A percentile compares a stretch with the other conserved stretches of the same genome.
Evolutionary conservation across 2,888 invertebrate species (phyloP).

Genomic region (Trichogramma evanescens): DNA sequence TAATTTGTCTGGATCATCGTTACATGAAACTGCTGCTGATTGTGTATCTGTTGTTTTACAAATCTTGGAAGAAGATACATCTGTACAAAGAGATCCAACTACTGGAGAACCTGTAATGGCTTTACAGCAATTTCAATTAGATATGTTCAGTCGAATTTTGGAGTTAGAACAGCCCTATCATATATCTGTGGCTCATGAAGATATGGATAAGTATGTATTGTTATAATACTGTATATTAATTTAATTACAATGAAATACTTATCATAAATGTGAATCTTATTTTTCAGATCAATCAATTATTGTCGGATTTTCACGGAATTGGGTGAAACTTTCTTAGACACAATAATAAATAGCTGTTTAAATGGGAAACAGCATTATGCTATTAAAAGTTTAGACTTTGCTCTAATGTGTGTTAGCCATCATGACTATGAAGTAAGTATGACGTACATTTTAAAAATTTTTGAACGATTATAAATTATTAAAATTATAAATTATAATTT

Average conservation of each 20-base stretch:
- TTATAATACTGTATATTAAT: neutral
- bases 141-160: constrained; percentile 75
- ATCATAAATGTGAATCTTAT: constrained; percentile 14
- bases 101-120: constrained; percentile 48
- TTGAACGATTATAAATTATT: neutral
- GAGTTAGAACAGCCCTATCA: constrained; percentile 81
- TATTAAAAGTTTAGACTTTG: constrained; percentile 77
- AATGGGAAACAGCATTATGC: constrained; percentile 66
- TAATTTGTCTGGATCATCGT: constrained; percentile 54
- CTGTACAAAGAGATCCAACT: constrained; percentile 42
- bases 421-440: constrained; percentile 90
- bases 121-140: constrained; percentile 66
- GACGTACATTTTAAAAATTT: neutral
- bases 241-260: neutral
- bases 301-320: constrained; percentile 92
- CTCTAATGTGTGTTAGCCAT: constrained; percentile 88
- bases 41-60: constrained; percentile 81
- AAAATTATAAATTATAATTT: constrained; percentile 1
- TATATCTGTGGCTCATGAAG: constrained; percentile 85
- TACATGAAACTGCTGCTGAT: constrained; percentile 88
- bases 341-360: constrained; percentile 63
- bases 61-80: constrained; percentile 61
- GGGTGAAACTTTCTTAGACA: constrained; percentile 82
- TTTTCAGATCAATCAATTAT: constrained; percentile 72
- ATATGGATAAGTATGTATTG: constrained; percentile 68